A percentile compares a stretch with the other conserved stretches of the same genome.
Conservation (phyloP, 1,140 invertebrate genomes). For the Lethocerus indicus region DNA sequence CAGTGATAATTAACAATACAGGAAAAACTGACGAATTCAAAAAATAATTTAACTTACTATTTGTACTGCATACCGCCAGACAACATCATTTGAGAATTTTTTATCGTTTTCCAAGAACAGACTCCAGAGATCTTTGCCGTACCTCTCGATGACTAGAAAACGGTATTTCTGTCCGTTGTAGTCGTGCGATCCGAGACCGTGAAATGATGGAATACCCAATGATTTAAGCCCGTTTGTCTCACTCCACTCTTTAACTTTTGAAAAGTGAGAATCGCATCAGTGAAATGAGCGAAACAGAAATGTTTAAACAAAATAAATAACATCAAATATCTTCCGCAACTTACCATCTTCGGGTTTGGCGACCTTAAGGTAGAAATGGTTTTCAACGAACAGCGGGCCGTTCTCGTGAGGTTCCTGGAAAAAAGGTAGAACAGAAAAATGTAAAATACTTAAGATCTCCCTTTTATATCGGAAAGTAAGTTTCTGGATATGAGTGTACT, state of each 20-base stretch:
- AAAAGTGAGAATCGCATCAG: background rate
- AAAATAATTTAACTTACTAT: slow-evolving; percentile 45
- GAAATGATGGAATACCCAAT: slow-evolving; percentile 73
- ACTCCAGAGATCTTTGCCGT: slow-evolving; percentile 77
- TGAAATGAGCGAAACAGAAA: slow-evolving; percentile 4
- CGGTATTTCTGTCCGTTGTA: slow-evolving; percentile 60
- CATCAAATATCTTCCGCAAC: slow-evolving; percentile 17
- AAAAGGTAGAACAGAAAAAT: slow-evolving; percentile 16
- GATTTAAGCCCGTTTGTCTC: slow-evolving; percentile 47
- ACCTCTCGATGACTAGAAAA: slow-evolving; percentile 83
- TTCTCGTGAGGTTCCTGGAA: slow-evolving; percentile 76
- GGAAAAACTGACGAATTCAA: no score
- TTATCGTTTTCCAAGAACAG: slow-evolving; percentile 52
- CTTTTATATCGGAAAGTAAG: no score
- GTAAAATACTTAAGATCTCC: background rate
- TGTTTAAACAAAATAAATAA: background rate
- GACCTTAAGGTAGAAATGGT: slow-evolving; percentile 83
- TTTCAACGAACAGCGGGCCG: slow-evolving; percentile 89
- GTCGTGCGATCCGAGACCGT: slow-evolving; percentile 67
- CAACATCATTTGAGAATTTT: slow-evolving; percentile 50
- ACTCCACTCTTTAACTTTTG: slow-evolving; percentile 57
- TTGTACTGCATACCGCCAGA: slow-evolving; percentile 67
- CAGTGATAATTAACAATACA: no score
- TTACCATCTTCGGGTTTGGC: slow-evolving; percentile 64
- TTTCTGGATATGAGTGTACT: no score